A percentile compares a stretch with the other conserved stretches of the same genome.
Evolutionary conservation across 2,888 invertebrate species (phyloP).

Genomic region (Scrobipalpa costella): DNA sequence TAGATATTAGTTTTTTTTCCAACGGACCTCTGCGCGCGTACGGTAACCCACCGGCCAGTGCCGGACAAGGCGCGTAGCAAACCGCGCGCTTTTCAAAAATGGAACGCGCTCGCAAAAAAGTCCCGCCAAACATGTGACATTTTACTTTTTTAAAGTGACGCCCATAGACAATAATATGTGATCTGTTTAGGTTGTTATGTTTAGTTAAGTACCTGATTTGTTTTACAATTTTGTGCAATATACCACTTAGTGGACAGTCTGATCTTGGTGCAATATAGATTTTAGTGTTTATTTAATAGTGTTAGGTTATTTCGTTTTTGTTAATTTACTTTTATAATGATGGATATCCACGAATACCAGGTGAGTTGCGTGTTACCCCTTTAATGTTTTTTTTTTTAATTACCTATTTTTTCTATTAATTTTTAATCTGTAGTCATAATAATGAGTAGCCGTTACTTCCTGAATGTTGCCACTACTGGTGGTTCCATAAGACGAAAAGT

Average conservation of each 20-base stretch:
- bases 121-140: conserved; percentile 31
- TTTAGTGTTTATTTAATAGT: conserved; percentile 38
- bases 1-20: conserved; percentile 52
- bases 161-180: conserved; percentile 41
- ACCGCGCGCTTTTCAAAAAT: conserved; percentile 49
- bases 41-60: conserved; percentile 49
- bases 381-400: neutral
- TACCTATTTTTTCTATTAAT: no score
- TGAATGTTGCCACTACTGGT: no score
- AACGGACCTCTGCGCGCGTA: conserved; percentile 38
- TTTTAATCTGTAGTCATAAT: neutral
- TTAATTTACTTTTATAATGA: conserved; percentile 46
- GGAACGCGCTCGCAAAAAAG: conserved; percentile 30
- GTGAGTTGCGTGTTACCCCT: conserved; percentile 50
- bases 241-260: conserved; percentile 69
- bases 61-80: conserved; percentile 44
- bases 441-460: no score
- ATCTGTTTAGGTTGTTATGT: conserved; percentile 34
- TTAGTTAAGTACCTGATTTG: conserved; percentile 59
- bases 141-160: conserved; percentile 26
- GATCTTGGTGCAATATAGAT: conserved; percentile 67
- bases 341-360: conserved; percentile 77
- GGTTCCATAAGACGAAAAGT: no score
- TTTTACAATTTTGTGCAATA: conserved; percentile 64
- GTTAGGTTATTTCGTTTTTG: conserved; percentile 21